phyloP scores from a whole-genome alignment of 2,888 invertebrate genomes.

The Chrysina gloriosa region DNA sequence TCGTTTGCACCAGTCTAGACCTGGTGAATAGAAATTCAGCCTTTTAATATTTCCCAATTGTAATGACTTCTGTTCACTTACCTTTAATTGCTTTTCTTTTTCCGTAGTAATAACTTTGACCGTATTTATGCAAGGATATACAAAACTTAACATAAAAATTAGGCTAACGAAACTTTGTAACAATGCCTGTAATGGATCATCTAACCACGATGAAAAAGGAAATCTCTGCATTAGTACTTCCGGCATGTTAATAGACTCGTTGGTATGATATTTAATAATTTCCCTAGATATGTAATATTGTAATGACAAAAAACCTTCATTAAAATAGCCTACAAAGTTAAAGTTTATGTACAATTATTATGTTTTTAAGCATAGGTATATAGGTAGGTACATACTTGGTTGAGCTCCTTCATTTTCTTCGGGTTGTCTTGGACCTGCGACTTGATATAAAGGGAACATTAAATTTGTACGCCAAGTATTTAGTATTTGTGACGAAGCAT shows the following conservation, averaged over 20 bases:
- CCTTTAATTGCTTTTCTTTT: conserved; percentile 82
- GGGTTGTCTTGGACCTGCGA: conserved; percentile 50
- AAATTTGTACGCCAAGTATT: conserved; percentile 76
- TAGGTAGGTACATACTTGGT: conserved; percentile 43
- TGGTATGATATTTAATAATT: conserved; percentile 47
- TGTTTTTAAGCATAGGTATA: background rate
- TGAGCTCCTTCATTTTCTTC: conserved; percentile 43
- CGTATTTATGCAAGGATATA: conserved; percentile 83
- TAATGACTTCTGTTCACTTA: no score
- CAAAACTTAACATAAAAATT: conserved; percentile 84
- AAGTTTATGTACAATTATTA: background rate
- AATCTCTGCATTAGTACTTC: conserved; percentile 71
- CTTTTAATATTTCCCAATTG: no score
- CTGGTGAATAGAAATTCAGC: no score
- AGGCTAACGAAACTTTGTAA: conserved; percentile 78
- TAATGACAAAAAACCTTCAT: conserved; percentile 75
- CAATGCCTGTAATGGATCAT: conserved; percentile 75
- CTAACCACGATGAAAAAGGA: conserved; percentile 78
- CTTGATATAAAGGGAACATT: conserved; percentile 63
- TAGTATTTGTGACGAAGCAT: conserved; percentile 37
- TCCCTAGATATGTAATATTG: conserved; percentile 67
- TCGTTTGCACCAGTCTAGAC: no score
- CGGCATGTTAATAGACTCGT: conserved; percentile 51
- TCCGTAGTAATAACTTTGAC: conserved; percentile 80
- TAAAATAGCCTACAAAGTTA: conserved; percentile 67